Conservation (phyloP, 1,140 invertebrate species). For the Aphelenchoides avenae region DNA sequence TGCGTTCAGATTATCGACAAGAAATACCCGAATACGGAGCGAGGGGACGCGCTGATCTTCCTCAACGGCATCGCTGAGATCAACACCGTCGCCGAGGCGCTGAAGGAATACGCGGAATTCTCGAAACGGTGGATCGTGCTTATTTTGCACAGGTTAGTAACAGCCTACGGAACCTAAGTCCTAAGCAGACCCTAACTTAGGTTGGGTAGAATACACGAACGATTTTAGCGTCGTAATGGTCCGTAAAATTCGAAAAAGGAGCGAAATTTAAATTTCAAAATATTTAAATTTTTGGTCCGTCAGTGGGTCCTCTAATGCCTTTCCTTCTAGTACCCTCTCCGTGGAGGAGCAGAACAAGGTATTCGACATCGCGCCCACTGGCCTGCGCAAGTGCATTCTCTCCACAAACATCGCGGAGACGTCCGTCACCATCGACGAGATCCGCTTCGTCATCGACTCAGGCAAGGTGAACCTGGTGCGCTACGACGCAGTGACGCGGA, state of each 20-base stretch:
- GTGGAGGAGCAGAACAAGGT: conserved; percentile 93
- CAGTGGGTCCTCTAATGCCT: conserved; percentile 2
- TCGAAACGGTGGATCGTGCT: conserved; percentile 86
- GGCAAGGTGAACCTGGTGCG: conserved; percentile 62
- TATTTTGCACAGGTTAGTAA: conserved; percentile 72
- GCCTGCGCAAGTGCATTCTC: conserved; percentile 90
- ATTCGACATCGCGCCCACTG: conserved; percentile 91
- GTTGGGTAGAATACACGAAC: too few species aligned
- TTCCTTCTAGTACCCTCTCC: conserved; percentile 71
- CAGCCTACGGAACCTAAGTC: neutral
- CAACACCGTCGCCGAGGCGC: conserved; percentile 77
- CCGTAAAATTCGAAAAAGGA: too few species aligned
- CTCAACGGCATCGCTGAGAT: conserved; percentile 94
- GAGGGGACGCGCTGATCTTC: conserved; percentile 93
- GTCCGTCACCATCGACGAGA: conserved; percentile 95
- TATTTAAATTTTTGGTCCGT: too few species aligned
- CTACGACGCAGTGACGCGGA: conserved; percentile 47
- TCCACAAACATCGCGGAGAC: conserved; percentile 99
- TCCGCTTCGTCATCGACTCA: conserved; percentile 93
- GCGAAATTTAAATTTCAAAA: too few species aligned
- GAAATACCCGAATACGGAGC: conserved; percentile 69
- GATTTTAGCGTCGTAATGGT: too few species aligned
- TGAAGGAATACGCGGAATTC: conserved; percentile 73
- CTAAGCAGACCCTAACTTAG: too few species aligned
- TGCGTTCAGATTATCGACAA: conserved; percentile 73